These are phyloP conservation scores for Moxostoma hubbsi DNA, from an alignment of 2,797 vertebrate genomes.

Conservation along the genomic window DNA sequence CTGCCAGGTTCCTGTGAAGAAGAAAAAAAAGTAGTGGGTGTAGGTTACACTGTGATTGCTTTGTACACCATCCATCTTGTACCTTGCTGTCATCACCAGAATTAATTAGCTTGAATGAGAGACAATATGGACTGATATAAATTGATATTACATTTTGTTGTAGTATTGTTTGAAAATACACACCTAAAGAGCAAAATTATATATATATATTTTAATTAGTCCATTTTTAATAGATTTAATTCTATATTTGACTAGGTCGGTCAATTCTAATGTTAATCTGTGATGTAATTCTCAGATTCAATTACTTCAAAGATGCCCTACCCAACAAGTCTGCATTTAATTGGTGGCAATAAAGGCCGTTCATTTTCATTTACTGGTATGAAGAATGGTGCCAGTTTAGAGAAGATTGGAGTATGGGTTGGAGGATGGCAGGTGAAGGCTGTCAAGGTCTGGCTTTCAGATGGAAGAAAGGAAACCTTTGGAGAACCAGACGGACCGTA, in stretches of 20 bases:
- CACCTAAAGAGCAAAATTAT: too few species aligned
- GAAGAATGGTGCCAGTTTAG: constrained; percentile 42
- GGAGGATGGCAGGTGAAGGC: constrained; percentile 45
- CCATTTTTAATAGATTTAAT: too few species aligned
- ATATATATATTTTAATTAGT: too few species aligned
- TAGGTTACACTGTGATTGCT: too few species aligned
- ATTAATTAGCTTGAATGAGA: too few species aligned
- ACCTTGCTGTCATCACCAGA: too few species aligned
- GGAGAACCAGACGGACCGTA: constrained; percentile 4
- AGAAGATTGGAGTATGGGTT: constrained; percentile 50
- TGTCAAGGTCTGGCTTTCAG: constrained; percentile 39
- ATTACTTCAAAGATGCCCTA: not conserved
- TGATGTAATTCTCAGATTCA: not conserved
- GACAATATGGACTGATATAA: too few species aligned
- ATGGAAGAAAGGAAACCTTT: constrained; percentile 20
- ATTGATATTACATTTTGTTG: too few species aligned
- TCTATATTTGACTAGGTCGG: not conserved
- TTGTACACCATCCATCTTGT: too few species aligned
- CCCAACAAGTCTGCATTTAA: accelerated
- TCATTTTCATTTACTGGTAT: constrained; percentile 27
- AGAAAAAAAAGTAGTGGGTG: too few species aligned
- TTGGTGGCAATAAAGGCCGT: constrained; percentile 24
- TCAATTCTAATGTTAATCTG: not conserved
- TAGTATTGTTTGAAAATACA: too few species aligned
- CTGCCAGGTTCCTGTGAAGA: too few species aligned